phyloP scores from a whole-genome alignment of 1,140 invertebrate species.

The Hylaeus anthracinus region DNA sequence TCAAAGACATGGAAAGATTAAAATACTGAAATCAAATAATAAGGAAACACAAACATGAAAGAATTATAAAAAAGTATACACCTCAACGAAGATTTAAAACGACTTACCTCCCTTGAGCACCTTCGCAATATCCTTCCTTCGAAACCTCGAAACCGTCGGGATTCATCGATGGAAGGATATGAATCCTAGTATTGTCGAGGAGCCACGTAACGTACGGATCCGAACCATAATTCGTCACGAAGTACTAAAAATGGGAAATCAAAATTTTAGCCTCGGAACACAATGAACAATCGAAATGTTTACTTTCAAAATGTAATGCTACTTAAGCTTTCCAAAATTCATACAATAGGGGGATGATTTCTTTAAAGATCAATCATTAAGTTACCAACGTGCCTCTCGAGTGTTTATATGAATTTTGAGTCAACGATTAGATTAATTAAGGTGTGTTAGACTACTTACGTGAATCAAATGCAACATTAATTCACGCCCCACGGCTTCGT shows the following conservation, averaged over 20 bases:
- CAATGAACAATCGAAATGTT: no score
- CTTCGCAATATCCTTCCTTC: constrained; percentile 92
- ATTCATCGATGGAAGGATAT: constrained; percentile 96
- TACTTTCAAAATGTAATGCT: no score
- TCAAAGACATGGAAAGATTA: no score
- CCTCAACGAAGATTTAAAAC: neutral
- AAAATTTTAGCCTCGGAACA: neutral
- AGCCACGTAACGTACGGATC: constrained; percentile 92
- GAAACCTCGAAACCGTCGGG: constrained; percentile 95
- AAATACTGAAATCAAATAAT: no score
- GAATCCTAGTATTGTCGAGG: constrained; percentile 93
- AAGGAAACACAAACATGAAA: no score
- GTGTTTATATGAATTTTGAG: neutral
- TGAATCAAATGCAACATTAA: constrained; percentile 93
- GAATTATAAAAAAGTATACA: no score
- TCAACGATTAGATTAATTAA: neutral
- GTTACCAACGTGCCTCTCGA: constrained; percentile 2
- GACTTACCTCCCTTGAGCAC: constrained; percentile 88
- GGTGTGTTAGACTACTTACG: constrained; percentile 78
- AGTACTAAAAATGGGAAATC: constrained; percentile 82
- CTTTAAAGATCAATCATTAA: neutral
- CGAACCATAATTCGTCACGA: constrained; percentile 90
- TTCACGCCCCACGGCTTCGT: constrained; percentile 94
- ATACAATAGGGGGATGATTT: neutral
- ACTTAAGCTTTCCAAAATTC: no score